Evolutionary conservation across 2,888 invertebrate genomes (phyloP), one percentile per base, ranked within the genome.

Genomic region (Actias luna): DNA sequence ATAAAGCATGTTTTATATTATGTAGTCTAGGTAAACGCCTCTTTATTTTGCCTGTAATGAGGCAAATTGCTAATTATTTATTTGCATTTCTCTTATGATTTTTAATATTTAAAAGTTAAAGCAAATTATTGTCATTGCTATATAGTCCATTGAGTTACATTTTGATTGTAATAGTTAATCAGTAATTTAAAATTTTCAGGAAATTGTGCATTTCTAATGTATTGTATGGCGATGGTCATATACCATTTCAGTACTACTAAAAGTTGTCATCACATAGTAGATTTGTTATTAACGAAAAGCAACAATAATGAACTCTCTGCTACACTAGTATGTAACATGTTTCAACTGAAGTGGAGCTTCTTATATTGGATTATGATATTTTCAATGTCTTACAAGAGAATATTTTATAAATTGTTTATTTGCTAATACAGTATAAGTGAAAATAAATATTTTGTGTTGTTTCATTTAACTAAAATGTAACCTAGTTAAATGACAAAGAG

Each of bases 401-500:
- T 91, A 91, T 92, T 92, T 92, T 92, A 92, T 90, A 87, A 89
- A 91, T 91, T 92, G 92, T 92, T 92, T 92, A 92, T 92, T 92
- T 92, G 92, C 92, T 92, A 92, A 92, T 92, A 92, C 89, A 90
- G 84, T 99, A 98, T 65, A 96, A 88, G 85, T 85, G 86, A 87
- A 84, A 79, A 80, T 75, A 74, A 69, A 62, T 68, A n/a, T n/a
- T 63, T 63, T 66, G 62, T 60, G 69, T 77, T 76, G 83, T 86
- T 85, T 86, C 75, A 76, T 78, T 78, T 71, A n/a, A n/a, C n/a
- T n/a, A 16, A 35, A 16, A 39, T 63, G 60, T 59, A 67, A 66
- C 25, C 42, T 33, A 46, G 59, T 39, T 25, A 12, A 39, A 16
- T 16, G 16, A 16, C 1, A 39, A 35, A 10, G 5, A n/a, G n/a